phyloP scores from a whole-genome alignment of 2,113 vertebrate species.

The Guaruba guarouba region DNA sequence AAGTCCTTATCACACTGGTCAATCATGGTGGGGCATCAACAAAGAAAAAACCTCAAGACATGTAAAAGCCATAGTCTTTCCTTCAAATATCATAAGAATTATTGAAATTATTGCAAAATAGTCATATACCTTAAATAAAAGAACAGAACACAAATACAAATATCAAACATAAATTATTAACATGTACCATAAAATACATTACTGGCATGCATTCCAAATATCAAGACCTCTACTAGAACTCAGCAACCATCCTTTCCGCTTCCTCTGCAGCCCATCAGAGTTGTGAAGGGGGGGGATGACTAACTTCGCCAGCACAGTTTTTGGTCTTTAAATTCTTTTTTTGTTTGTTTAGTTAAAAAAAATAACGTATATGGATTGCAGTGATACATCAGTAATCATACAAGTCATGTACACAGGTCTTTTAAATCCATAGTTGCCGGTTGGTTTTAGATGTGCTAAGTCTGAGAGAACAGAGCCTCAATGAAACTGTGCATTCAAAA shows the following conservation, averaged over 20 bases:
- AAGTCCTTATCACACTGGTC: constrained; percentile 77
- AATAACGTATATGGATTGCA: constrained; percentile 66
- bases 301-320: constrained; percentile 80
- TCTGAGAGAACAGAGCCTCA: constrained; percentile 76
- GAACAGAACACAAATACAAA: constrained; percentile 82
- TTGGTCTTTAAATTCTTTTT: constrained; percentile 80
- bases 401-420: constrained; percentile 52
- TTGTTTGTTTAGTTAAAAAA: constrained; percentile 66
- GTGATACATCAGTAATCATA: constrained; percentile 60
- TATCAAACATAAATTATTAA: constrained; percentile 78
- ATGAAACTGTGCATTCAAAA: constrained; percentile 78
- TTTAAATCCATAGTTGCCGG: constrained; percentile 19
- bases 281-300: not conserved
- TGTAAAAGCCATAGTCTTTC: constrained; percentile 76
- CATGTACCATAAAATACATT: constrained; percentile 79
- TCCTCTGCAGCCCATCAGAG: constrained; percentile 56
- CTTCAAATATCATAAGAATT: constrained; percentile 73
- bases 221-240: constrained; percentile 74
- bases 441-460: not conserved
- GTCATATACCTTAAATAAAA: constrained; percentile 76
- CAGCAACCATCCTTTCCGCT: constrained; percentile 60
- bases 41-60: constrained; percentile 77
- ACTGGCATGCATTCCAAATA: constrained; percentile 82
- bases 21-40: constrained; percentile 78
- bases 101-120: constrained; percentile 81